These are phyloP conservation scores for Epizoanthus ramosus DNA, from an alignment of 92 coral and sea anemone genomes.

Conservation along the genomic window DNA sequence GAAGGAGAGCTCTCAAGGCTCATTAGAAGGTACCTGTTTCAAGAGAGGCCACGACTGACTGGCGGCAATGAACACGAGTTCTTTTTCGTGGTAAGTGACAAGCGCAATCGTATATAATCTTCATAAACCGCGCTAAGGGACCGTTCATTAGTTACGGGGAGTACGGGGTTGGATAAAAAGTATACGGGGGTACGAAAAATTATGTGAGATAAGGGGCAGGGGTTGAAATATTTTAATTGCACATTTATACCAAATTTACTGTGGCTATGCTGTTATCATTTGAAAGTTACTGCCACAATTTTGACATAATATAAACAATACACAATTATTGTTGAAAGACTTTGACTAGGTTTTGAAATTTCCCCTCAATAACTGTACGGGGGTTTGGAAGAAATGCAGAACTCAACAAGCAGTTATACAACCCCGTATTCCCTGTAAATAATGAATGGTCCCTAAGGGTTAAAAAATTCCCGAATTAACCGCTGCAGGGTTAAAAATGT, in stretches of 20 bases:
- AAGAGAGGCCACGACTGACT: slow-evolving; percentile 37
- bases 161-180: slow-evolving; percentile 30
- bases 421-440: slow-evolving; percentile 26
- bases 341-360: slow-evolving; percentile 23
- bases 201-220: slow-evolving; percentile 27
- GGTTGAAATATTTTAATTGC: slow-evolving; percentile 11
- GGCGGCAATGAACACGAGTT: slow-evolving; percentile 33
- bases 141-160: slow-evolving; percentile 27
- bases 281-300: slow-evolving; percentile 27
- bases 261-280: slow-evolving; percentile 21
- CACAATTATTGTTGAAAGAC: slow-evolving; percentile 28
- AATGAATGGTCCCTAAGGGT: slow-evolving; percentile 23
- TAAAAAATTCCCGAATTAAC: slow-evolving; percentile 2
- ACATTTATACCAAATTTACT: slow-evolving; percentile 33
- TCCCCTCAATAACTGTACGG: slow-evolving; percentile 32
- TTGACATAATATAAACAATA: slow-evolving; percentile 28
- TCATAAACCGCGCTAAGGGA: slow-evolving; percentile 24
- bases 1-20: slow-evolving; percentile 32
- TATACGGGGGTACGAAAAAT: slow-evolving; percentile 27
- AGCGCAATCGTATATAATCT: slow-evolving; percentile 32
- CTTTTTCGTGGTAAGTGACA: slow-evolving; percentile 35
- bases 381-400: slow-evolving; percentile 27
- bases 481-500: neutral
- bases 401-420: slow-evolving; percentile 27
- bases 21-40: slow-evolving; percentile 36